Evolutionary conservation across 2,113 vertebrate species (phyloP).

Genomic region (Hippocampus mohnikei): DNA sequence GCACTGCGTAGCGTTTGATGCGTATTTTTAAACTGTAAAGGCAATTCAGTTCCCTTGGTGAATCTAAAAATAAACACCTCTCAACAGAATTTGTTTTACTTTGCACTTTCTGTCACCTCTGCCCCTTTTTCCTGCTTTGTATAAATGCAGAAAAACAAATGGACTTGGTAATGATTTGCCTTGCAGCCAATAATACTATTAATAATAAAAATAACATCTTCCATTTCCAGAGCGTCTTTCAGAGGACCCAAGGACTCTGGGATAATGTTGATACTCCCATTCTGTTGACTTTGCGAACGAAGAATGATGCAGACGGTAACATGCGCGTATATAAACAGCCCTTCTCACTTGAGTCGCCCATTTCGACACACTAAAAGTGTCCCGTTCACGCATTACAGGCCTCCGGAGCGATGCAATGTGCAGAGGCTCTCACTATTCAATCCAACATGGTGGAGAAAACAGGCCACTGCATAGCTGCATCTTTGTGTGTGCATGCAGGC

Average conservation of each 20-base stretch:
- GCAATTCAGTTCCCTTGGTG: neutral
- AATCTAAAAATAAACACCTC: constrained; percentile 1
- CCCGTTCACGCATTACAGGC: constrained; percentile 39
- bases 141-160: neutral
- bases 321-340: constrained; percentile 4
- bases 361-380: constrained; percentile 41
- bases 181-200: neutral
- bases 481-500: constrained; percentile 6
- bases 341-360: constrained; percentile 11
- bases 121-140: constrained; percentile 5
- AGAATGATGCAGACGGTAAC: neutral
- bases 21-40: neutral
- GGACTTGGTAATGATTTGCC: neutral
- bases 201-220: neutral
- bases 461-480: constrained; percentile 1
- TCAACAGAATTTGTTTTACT: neutral
- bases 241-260: no score
- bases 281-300: neutral
- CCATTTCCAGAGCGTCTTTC: no score
- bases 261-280: no score
- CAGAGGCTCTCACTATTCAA: constrained; percentile 45
- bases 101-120: constrained; percentile 18
- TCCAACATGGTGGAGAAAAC: constrained; percentile 33
- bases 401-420: constrained; percentile 43
- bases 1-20: neutral